A percentile compares a stretch with the other conserved stretches of the same genome.
phyloP scores from a whole-genome alignment of 2,888 invertebrate genomes.

The Cryptophagus acutangulus region DNA sequence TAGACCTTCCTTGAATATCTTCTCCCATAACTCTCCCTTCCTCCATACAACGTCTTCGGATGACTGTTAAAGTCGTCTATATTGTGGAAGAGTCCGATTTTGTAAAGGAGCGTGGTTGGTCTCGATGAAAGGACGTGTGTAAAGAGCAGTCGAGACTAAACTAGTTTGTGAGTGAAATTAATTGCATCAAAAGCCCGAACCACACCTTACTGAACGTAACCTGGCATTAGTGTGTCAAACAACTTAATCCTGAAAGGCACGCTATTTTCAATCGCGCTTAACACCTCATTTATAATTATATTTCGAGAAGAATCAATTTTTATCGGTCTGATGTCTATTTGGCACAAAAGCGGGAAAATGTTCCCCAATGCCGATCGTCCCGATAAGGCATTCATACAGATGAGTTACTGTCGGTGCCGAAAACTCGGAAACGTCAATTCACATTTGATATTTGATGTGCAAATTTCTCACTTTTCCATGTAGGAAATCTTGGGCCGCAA shows the following conservation, averaged over 20 bases:
- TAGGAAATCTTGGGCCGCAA: no score
- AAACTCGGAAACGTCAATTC: constrained; percentile 28
- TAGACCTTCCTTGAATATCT: no score
- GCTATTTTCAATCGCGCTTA: constrained; percentile 12
- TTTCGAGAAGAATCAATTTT: background rate
- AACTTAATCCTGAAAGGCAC: constrained; percentile 27
- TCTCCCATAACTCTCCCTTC: no score
- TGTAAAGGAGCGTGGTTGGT: no score
- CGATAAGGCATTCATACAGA: constrained; percentile 26
- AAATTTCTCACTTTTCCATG: background rate
- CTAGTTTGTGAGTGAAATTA: constrained; percentile 28
- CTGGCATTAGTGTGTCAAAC: constrained; percentile 30
- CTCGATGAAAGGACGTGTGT: constrained; percentile 18
- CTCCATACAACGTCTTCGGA: no score
- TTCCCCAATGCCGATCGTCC: no score
- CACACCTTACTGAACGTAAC: constrained; percentile 30
- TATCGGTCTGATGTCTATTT: no score
- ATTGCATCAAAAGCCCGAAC: constrained; percentile 28
- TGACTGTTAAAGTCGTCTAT: no score
- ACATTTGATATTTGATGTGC: constrained; percentile 23
- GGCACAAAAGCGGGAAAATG: no score
- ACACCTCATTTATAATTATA: background rate
- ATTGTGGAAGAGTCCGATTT: no score
- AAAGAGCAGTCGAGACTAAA: constrained; percentile 25
- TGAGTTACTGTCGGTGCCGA: constrained; percentile 26